These are phyloP conservation scores for Apostichopus japonicus DNA, from an alignment of 35 echinoderm and acorn worm species.

Conservation along the genomic window DNA sequence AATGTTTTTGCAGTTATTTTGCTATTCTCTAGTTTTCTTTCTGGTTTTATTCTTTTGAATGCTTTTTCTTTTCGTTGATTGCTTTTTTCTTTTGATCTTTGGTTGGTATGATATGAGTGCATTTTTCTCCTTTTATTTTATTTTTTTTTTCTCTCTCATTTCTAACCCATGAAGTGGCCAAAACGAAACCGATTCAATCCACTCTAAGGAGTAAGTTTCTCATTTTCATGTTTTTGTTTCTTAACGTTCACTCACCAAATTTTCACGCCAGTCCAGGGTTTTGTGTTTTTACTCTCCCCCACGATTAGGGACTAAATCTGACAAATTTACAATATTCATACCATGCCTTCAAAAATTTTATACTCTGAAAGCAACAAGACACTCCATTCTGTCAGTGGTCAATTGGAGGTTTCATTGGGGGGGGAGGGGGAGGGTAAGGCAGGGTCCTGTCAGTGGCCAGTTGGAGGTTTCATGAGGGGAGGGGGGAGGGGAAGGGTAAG, in stretches of 20 bases:
- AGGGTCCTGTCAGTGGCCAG: too few species aligned
- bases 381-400: too few species aligned
- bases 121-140: background rate
- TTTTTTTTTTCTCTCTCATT: slow-evolving; percentile 4
- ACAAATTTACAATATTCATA: too few species aligned
- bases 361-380: too few species aligned
- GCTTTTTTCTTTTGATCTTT: background rate
- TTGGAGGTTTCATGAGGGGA: too few species aligned
- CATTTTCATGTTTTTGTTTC: slow-evolving; percentile 6
- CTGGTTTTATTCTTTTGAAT: background rate
- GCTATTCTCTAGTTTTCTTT: background rate
- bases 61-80: slow-evolving; percentile 7
- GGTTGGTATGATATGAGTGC: slow-evolving; percentile 47
- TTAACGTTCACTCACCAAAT: background rate
- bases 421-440: too few species aligned
- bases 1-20: background rate
- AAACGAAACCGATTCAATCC: background rate
- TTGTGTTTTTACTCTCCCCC: background rate
- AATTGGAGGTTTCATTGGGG: too few species aligned
- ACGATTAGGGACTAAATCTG: too few species aligned
- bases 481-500: too few species aligned
- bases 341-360: too few species aligned
- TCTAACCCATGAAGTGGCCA: slow-evolving; percentile 45
- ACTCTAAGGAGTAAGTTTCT: slow-evolving; percentile 42
- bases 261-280: background rate